Evolutionary conservation across 2,888 invertebrate genomes (phyloP), one percentile per base, ranked within the genome.

Genomic region (Marasmarcha lunaedactyla): DNA sequence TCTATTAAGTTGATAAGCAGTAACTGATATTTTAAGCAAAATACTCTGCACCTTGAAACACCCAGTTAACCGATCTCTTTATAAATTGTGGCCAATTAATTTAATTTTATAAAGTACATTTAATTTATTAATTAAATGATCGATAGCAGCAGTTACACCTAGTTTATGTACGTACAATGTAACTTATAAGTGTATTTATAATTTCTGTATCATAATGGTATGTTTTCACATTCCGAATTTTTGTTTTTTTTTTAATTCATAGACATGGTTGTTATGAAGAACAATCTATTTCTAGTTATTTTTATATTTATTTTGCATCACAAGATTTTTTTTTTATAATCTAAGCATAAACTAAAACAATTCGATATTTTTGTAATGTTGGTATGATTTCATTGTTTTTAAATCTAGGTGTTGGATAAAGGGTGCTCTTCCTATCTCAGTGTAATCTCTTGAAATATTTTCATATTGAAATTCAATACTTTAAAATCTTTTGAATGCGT

Each of bases 161-260:
- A 63, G 63, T 59, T 59, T 60, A 60, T 63, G 62, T 63, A 63
- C 53, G 47, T 53, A 45, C 51, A 51, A 51, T 9, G 30, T 44
- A 20, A 57, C 53, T 57, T 57, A 50, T 13, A 47, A 53, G 43
- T 52, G 57, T 76, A 70, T 81, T 81, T 79, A 79, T 81, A 78
- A 81, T 81, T 81, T 81, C 81, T 81, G 81, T 81, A 79, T 71
- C 81, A 71, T 77, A 68, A 78, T 78, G 67, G 60, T 57, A 49
- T 54, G 47, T 54, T 51, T 47, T 56, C 45, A 71, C 67, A 70
- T 72, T 71, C 68, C 68, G 63, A 52, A 63, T 67, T 62, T 7
- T 20, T 20, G 7, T 7, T 20, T 20, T 20, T 20, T 20, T 20
- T 5, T 7, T 5, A 20, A 20, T 20, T 20, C 20, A 20, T 20